Base-by-base conservation (phyloP, 2,888 invertebrate genomes). In the Charanyca ferruginea region DNA sequence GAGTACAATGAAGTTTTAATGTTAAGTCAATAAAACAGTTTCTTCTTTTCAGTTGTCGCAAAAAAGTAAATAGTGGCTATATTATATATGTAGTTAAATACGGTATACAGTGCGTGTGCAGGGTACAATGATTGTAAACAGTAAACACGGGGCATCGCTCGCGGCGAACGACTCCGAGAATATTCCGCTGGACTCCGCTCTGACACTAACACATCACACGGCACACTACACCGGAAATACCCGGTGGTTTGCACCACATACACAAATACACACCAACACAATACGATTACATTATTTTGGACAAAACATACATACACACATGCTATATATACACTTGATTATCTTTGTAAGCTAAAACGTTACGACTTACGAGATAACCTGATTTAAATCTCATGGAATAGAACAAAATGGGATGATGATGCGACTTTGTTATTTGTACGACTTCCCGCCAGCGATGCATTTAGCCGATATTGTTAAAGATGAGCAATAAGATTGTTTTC, bases 121-220 rank as follows among this genome's bases (percentile, higher is more conserved):
- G 70, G 66, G 74, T 73, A 73, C 74, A 70, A 72, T 65, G 80
- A 77, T 85, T 79, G 84, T 87, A 87, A 89, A 87, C 87, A 89
- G 88, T 90, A 92, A 91, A 91, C 90, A 91, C 73, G 86, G 88
- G 89, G 90, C 91, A 91, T 87, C 87, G 89, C 80, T 87, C 89
- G 89, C 82, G 79, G 85, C 85, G 84, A 87, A 87, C 87, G 85
- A 82, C 87, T 85, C 87, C 84, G 84, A 93, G 91, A 94, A 93
- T 91, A 93, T 93, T 93, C 92, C 91, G 83, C 83, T 92, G 92
- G 91, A 92, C 92, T 91, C 88, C 87, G 90, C 61, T 71, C 73
- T 79, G 83, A 84, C 81, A 85, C 80, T 84, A 81, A 85, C 87
- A 86, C 86, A 88, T 84, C 83, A 80, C 81, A 84, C 82, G 38